Percentiles rank a stretch among this genome's conserved stretches.
Conservation (phyloP, 2,113 vertebrate species). For the Elachura formosa region DNA sequence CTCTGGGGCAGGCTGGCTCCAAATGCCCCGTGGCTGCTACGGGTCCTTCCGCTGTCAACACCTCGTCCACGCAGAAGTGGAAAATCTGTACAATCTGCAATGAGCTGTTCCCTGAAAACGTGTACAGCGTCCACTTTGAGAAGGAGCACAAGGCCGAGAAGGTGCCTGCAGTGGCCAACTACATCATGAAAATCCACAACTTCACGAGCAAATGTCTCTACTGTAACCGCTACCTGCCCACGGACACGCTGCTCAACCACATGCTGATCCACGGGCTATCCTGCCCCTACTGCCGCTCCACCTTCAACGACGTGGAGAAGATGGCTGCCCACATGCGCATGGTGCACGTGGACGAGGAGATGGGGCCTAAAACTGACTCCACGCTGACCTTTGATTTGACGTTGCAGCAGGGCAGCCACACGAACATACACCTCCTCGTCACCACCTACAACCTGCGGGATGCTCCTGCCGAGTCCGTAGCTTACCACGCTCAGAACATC, state of each 20-base stretch:
- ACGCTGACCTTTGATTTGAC: slow-evolving; percentile 96
- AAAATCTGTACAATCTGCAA: slow-evolving; percentile 99
- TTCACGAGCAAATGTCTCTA: slow-evolving; percentile 99
- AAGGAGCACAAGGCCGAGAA: slow-evolving; percentile 99
- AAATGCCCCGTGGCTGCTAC: slow-evolving; percentile 74
- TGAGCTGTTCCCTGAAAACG: slow-evolving; percentile 96
- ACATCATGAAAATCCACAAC: slow-evolving; percentile 99
- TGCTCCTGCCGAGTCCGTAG: slow-evolving; percentile 91
- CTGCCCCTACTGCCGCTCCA: slow-evolving; percentile 93
- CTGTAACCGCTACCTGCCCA: slow-evolving; percentile 97
- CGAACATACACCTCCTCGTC: slow-evolving; percentile 94
- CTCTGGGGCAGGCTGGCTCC: slow-evolving; percentile 71
- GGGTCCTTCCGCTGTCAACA: slow-evolving; percentile 83
- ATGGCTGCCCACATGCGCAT: slow-evolving; percentile 96
- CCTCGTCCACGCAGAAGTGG: slow-evolving; percentile 96
- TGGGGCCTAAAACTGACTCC: slow-evolving; percentile 92
- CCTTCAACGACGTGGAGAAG: slow-evolving; percentile 97
- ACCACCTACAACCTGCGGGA: slow-evolving; percentile 97
- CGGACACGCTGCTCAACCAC: slow-evolving; percentile 94
- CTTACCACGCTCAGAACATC: slow-evolving; percentile 91
- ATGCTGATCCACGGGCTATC: slow-evolving; percentile 97
- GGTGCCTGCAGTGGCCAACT: slow-evolving; percentile 95
- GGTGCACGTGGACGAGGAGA: slow-evolving; percentile 88
- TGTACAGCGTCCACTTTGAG: slow-evolving; percentile 95
- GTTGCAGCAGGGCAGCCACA: slow-evolving; percentile 95